These are phyloP conservation scores for Achroia grisella DNA, from an alignment of 1,140 invertebrate species.

Conservation along the genomic window DNA sequence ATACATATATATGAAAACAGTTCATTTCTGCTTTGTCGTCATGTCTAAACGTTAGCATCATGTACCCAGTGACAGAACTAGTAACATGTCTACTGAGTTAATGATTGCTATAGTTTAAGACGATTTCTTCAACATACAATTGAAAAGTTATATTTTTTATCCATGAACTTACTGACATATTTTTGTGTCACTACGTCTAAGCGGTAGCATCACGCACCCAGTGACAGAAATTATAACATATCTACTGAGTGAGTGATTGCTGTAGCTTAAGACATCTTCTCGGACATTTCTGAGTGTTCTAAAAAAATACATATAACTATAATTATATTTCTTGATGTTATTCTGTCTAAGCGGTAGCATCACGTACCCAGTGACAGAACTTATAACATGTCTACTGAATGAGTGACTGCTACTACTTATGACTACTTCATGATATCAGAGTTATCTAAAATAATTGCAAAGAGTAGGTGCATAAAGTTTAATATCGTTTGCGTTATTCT, in stretches of 20 bases:
- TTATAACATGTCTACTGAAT: slow-evolving; percentile 16
- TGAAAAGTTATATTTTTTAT: not conserved
- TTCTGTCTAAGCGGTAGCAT: slow-evolving; percentile 1
- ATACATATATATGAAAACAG: no score
- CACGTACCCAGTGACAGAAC: slow-evolving; percentile 24
- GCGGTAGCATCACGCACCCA: slow-evolving; percentile 14
- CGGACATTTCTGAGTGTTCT: no score
- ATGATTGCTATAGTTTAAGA: slow-evolving; percentile 7
- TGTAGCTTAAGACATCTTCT: not conserved
- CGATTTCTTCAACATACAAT: not conserved
- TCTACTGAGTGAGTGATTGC: slow-evolving; percentile 17
- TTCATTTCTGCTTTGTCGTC: not conserved
- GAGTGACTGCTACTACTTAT: not conserved
- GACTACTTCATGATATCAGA: no score
- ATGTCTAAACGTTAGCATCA: not conserved
- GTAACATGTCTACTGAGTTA: slow-evolving; percentile 20
- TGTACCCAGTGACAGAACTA: slow-evolving; percentile 20
- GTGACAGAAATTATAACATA: slow-evolving; percentile 21
- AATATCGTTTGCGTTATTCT: not conserved
- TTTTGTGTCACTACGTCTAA: no score
- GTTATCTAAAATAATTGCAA: not conserved
- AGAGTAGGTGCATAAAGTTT: not conserved
- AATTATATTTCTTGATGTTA: no score
- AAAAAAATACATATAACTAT: no score
- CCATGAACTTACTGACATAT: no score